Evolutionary conservation across 2,888 invertebrate genomes (phyloP), one percentile per base, ranked within the genome.

Genomic region (Lithosia quadra): DNA sequence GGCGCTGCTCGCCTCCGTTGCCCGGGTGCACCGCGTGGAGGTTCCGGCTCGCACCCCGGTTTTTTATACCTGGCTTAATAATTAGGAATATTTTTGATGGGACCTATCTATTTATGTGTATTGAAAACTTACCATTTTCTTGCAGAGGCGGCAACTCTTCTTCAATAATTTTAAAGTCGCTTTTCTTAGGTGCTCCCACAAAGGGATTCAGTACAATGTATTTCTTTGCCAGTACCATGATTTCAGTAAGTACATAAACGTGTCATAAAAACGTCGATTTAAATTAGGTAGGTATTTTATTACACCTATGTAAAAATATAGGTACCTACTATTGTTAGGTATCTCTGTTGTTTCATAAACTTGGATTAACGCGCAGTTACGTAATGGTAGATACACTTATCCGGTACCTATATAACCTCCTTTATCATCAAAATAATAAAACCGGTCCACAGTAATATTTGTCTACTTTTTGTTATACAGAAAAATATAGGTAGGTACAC

Each of bases 81-180:
- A n/a, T n/a, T n/a, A n/a, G n/a, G n/a, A n/a, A n/a, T n/a, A n/a
- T n/a, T n/a, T n/a, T n/a, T n/a, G n/a, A n/a, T n/a, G n/a, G n/a
- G n/a, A n/a, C n/a, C n/a, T n/a, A n/a, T n/a, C n/a, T n/a, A n/a
- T n/a, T n/a, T n/a, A n/a, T n/a, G n/a, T n/a, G n/a, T 18, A 63
- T 15, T 21, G 34, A 24, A 34, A 43, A 76, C 89, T 88, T 90
- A 97, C 97, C 97, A 92, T 96, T 96, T 90, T 96, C 94, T 82
- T 96, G 88, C 5, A 97, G 74, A 43, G 92, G 82, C 9, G 95
- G 95, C 43, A 97, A 82, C 65, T 95, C 94, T 87, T 97, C 97
- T 83, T 97, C 96, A 10, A 95, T 94, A 28, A 97, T 86, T 81
- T 93, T 85, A 60, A 97, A 95, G 87, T 97, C 96, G 10, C 93